Base-by-base conservation (phyloP, 2,113 vertebrate species). In the Budorcas taxicolor region DNA sequence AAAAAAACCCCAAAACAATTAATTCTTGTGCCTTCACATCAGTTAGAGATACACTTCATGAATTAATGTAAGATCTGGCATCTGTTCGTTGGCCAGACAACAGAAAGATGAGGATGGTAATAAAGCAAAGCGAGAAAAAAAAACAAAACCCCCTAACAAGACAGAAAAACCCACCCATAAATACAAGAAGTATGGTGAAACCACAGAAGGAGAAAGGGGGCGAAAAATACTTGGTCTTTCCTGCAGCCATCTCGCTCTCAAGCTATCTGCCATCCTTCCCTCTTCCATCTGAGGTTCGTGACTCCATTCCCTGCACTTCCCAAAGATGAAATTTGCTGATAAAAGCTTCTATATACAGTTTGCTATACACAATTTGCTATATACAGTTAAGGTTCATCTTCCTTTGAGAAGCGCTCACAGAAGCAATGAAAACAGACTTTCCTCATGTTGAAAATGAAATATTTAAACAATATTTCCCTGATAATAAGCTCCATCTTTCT, bases 211-310 rank as follows among this genome's bases (percentile, higher is more conserved):
- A 57, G 31, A 23, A 36, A 45, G 19, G 6, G 33, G 36, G 53
- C 12, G 2, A 4, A 21, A 45, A 25, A 19, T 3, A 36, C 9
- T 7, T 33, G 55, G 25, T 16, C 40, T 45, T 31, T 25, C 15
- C 45, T 16, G 33, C 1, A n/a, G 80, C 19, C 1, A 1, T 15
- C 27, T 33, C 1, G 0, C 40, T 36, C 58, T 52, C 36, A n/a
- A 36, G 23, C n/a, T 6, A 7, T 27, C 60, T 40, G 62, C 2
- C 3, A 2, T 13, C 12, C 47, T 11, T 6, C 19, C 55, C 14
- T 10, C n/a, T 53, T 13, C 82, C 15, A 8, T 31, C 50, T 50
- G 90, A n/a, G 1, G 3, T 29, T 21, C 2, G 33, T 14, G 43
- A 58, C 45, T 53, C n/a, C 1, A 6, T 14, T 74, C 57, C 10